Conservation (phyloP, 1,140 invertebrate genomes). For the Drosophila persimilis region DNA sequence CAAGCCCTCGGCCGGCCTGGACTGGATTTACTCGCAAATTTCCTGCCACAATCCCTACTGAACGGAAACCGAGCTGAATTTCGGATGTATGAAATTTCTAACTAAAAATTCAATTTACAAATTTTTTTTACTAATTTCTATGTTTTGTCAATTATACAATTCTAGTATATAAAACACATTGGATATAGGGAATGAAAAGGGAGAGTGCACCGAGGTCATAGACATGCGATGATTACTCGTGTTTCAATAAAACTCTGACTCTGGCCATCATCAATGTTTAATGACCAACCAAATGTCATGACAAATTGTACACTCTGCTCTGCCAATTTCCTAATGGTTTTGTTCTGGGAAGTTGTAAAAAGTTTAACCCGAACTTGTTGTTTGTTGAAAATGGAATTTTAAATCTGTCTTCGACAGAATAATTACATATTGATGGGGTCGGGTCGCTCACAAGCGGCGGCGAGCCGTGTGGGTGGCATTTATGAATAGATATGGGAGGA, state of each 20-base stretch:
- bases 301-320: conserved; percentile 49
- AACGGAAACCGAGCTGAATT: conserved; percentile 15
- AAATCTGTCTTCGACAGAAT: conserved; percentile 56
- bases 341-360: conserved; percentile 18
- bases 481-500: conserved; percentile 68
- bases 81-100: conserved; percentile 6
- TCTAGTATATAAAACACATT: background rate
- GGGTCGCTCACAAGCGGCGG: conserved; percentile 1
- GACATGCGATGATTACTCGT: conserved; percentile 16
- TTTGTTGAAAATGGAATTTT: conserved; percentile 68
- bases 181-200: too few relatives aligned
- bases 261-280: conserved; percentile 54
- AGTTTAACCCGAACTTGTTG: conserved; percentile 47
- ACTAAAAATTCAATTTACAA: conserved; percentile 15
- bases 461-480: conserved; percentile 36
- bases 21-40: conserved; percentile 51
- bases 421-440: conserved; percentile 71
- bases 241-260: conserved; percentile 16
- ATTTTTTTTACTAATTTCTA: conserved; percentile 11
- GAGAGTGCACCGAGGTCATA: conserved; percentile 7
- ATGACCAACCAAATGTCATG: conserved; percentile 51
- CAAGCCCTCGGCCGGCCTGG: background rate
- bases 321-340: conserved; percentile 38
- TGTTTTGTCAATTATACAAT: conserved; percentile 26
- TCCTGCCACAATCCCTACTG: conserved; percentile 22